phyloP scores from a whole-genome alignment of 2,888 invertebrate species.

The Noctua janthe region DNA sequence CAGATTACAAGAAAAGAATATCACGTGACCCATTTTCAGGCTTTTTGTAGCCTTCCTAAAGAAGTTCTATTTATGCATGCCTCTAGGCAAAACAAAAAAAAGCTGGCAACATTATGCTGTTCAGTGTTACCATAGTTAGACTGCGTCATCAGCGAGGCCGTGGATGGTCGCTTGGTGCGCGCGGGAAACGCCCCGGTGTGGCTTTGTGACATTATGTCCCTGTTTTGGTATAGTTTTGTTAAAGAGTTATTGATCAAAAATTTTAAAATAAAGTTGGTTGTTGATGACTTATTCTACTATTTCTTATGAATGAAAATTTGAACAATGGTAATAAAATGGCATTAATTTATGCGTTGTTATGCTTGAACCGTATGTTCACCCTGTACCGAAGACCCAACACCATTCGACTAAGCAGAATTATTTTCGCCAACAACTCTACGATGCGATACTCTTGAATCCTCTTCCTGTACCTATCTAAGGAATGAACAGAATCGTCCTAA shows the following conservation, averaged over 20 bases:
- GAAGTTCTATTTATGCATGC: conserved; percentile 39
- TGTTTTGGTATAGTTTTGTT: conserved; percentile 70
- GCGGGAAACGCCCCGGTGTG: conserved; percentile 86
- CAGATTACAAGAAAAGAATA: background rate
- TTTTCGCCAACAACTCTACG: background rate
- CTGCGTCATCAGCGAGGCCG: conserved; percentile 85
- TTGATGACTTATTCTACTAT: background rate
- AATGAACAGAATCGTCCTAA: background rate
- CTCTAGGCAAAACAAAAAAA: conserved; percentile 63
- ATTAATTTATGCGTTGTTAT: conserved; percentile 6
- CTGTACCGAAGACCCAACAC: conserved; percentile 36
- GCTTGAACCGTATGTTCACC: background rate
- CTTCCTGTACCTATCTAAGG: background rate
- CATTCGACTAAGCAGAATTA: background rate
- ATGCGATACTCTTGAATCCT: background rate
- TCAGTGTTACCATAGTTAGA: conserved; percentile 86
- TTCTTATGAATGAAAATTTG: background rate
- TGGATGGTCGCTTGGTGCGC: conserved; percentile 78
- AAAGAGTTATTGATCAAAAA: conserved; percentile 17
- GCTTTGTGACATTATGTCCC: conserved; percentile 89
- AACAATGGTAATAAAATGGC: background rate
- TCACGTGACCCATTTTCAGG: background rate
- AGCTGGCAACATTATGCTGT: conserved; percentile 74
- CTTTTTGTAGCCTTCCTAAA: background rate
- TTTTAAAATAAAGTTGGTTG: background rate